phyloP scores from a whole-genome alignment of 2,797 vertebrate species.

The Epinephelus awoara region DNA sequence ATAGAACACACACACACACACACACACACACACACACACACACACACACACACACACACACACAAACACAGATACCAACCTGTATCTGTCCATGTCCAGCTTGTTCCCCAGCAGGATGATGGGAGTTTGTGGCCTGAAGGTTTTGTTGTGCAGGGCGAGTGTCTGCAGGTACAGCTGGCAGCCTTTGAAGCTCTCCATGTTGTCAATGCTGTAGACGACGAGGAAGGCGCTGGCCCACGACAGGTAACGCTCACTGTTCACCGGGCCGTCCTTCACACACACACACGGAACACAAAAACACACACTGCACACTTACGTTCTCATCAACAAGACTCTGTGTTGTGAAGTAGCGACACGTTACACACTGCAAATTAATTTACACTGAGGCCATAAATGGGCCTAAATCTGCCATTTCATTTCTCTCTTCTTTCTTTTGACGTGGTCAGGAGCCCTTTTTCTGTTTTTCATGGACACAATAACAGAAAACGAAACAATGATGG shows the following conservation, averaged over 20 bases:
- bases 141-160: slow-evolving; percentile 82
- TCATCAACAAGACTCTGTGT: not conserved
- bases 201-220: slow-evolving; percentile 93
- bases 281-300: slow-evolving; percentile 14
- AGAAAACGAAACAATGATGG: not conserved
- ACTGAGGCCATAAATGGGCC: no score
- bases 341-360: no score
- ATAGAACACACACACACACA: not conserved
- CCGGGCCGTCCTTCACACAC: slow-evolving; percentile 85
- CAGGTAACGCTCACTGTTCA: slow-evolving; percentile 93
- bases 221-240: slow-evolving; percentile 92
- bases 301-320: not conserved
- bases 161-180: slow-evolving; percentile 90
- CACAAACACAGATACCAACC: slow-evolving; percentile 76
- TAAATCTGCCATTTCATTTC: no score
- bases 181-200: slow-evolving; percentile 88
- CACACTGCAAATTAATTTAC: not conserved
- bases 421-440: not conserved
- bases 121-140: slow-evolving; percentile 82
- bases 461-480: slow-evolving; percentile 4
- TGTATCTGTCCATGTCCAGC: slow-evolving; percentile 96
- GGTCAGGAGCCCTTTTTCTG: not conserved
- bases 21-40: slow-evolving; percentile 15
- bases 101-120: slow-evolving; percentile 93
- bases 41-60: not conserved